These are phyloP conservation scores for Pedionomus torquatus DNA, from an alignment of 2,113 vertebrate species.

Conservation along the genomic window DNA sequence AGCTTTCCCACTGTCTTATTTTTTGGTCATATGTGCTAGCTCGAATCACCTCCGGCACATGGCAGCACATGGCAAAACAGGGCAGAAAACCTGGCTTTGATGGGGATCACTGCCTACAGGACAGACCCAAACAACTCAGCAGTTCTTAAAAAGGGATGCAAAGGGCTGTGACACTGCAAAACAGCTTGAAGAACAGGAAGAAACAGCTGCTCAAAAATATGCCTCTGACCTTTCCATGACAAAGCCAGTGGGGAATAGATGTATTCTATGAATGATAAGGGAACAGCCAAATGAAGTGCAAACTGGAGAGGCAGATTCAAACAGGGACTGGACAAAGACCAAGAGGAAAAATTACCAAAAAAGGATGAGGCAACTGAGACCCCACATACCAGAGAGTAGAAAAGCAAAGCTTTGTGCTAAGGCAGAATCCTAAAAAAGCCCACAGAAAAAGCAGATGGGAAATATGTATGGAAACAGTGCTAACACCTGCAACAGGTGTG, in stretches of 20 bases:
- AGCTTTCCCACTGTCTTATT: neutral
- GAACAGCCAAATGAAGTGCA: slow-evolving; percentile 29
- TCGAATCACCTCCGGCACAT: neutral
- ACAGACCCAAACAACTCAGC: neutral
- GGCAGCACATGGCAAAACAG: neutral
- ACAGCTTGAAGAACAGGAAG: neutral
- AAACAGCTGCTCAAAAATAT: slow-evolving; percentile 3
- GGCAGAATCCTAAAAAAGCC: neutral
- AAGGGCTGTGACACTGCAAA: neutral
- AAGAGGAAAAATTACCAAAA: neutral
- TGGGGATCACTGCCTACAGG: neutral
- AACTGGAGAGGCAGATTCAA: neutral
- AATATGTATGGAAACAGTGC: neutral
- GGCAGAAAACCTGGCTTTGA: neutral
- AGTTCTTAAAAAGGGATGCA: neutral
- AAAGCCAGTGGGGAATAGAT: neutral
- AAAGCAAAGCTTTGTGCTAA: neutral
- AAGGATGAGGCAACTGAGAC: neutral
- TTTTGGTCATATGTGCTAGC: neutral
- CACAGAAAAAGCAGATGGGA: neutral
- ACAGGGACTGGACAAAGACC: neutral
- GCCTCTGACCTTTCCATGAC: neutral
- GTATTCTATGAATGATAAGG: neutral
- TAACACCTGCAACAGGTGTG: slow-evolving; percentile 7
- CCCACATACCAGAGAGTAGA: neutral